Base-by-base conservation (phyloP, 2,888 invertebrate genomes). In the Euphydryas editha region DNA sequence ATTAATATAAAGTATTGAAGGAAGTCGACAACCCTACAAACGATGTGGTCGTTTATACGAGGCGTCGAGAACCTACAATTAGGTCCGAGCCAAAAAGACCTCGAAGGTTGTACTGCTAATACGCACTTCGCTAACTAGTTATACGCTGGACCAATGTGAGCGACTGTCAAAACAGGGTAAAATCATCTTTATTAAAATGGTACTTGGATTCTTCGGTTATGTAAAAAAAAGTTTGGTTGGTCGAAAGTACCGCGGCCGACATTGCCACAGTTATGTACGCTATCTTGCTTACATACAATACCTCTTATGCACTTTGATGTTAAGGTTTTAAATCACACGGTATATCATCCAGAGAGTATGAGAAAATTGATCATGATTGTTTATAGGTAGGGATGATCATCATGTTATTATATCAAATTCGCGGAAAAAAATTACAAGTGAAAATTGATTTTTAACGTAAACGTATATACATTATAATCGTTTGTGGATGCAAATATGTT, bases 51-150 rank as follows among this genome's bases (percentile, higher is more conserved):
- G 80, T 78, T 81, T 82, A 79, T 80, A 76, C 81, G 81, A 90
- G 88, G 91, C 91, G 91, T 89, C 86, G 91, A 87, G 88, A 89
- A 85, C 91, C 92, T 90, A 88, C 91, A 92, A 92, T 92, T 92
- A 92, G 88, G 82, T 78, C 78, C 78, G 76, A 73, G 70, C 81
- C 85, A 88, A 88, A 85, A 87, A 86, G 83, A 87, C 80, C 79
- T 84, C 74, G 74, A 78, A 36, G 54, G 54, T 17, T 72, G 74
- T 77, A 77, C 79, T 78, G 84, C 85, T 91, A 90, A 91, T 90
- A 90, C 84, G 85, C 86, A 87, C 86, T 86, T 80, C 79, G 81
- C 84, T 83, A 84, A 81, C 90, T 90, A 90, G 88, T 86, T 84
- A 81, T 80, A 78, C 80, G 76, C 74, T 73, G 72, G 67, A 64